Evolutionary conservation across 1,140 invertebrate species (phyloP).

Genomic region (Amyelois transitella): DNA sequence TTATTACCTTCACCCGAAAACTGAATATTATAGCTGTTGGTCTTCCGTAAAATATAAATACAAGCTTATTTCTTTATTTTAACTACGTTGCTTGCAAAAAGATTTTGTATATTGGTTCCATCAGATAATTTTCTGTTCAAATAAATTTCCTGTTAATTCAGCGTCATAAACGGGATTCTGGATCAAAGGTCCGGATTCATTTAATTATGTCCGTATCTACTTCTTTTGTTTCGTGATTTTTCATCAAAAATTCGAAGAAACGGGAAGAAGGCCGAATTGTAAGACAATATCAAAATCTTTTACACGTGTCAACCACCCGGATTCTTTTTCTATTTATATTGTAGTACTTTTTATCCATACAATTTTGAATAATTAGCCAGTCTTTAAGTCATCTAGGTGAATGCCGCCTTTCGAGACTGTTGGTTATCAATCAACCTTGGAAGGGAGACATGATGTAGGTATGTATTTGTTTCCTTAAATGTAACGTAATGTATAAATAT

Average conservation of each 20-base stretch:
- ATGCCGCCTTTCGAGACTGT: no score
- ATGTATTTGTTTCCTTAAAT: no score
- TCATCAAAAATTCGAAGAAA: not conserved
- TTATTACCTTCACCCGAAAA: no score
- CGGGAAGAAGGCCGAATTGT: not conserved
- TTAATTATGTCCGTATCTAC: not conserved
- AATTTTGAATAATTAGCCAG: no score
- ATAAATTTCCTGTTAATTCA: not conserved
- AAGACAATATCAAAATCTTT: not conserved
- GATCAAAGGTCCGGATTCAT: not conserved
- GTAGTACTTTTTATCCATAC: no score
- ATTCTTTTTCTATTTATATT: not conserved
- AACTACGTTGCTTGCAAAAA: not conserved
- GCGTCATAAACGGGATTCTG: not conserved
- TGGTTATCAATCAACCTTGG: no score
- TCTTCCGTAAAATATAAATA: no score
- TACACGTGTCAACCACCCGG: not conserved
- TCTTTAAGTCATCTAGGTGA: no score
- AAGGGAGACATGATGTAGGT: no score
- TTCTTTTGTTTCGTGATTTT: not conserved
- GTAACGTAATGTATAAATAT: no score
- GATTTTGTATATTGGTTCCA: not conserved
- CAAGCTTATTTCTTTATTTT: not conserved
- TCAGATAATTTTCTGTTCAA: not conserved
- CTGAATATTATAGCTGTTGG: no score